Percentiles rank a stretch among this genome's conserved stretches.
Conservation (phyloP, 2,113 vertebrate species). For the Zosterops hypoxanthus region DNA sequence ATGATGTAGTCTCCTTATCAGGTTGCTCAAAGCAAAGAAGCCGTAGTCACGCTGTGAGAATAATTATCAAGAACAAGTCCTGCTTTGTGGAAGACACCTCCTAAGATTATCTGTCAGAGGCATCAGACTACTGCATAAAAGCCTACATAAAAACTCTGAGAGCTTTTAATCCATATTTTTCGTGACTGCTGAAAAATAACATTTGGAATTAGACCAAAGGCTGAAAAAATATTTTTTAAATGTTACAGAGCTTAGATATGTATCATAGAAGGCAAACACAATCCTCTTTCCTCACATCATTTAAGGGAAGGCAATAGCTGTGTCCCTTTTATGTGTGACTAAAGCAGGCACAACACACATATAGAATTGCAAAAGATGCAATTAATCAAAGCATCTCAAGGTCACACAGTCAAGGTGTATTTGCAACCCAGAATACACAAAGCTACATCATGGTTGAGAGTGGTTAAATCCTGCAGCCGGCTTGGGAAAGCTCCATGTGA, state of each 20-base stretch:
- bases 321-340: background rate
- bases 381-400: constrained; percentile 16
- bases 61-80: constrained; percentile 1
- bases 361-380: background rate
- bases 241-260: background rate
- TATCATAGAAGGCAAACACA: background rate
- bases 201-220: background rate
- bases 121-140: background rate
- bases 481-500: background rate
- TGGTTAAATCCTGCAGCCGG: background rate
- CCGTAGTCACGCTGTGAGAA: background rate
- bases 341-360: background rate
- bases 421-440: background rate
- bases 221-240: background rate
- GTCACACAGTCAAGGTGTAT: background rate
- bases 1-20: background rate
- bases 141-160: background rate
- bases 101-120: background rate
- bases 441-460: background rate
- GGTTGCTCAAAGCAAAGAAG: background rate
- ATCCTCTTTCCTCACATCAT: background rate
- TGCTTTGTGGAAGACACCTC: background rate
- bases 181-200: background rate
- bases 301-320: background rate
- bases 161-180: background rate